A percentile compares a stretch with the other conserved stretches of the same genome.
Conservation (phyloP, 2,888 invertebrate genomes). For the Ophraella communa region DNA sequence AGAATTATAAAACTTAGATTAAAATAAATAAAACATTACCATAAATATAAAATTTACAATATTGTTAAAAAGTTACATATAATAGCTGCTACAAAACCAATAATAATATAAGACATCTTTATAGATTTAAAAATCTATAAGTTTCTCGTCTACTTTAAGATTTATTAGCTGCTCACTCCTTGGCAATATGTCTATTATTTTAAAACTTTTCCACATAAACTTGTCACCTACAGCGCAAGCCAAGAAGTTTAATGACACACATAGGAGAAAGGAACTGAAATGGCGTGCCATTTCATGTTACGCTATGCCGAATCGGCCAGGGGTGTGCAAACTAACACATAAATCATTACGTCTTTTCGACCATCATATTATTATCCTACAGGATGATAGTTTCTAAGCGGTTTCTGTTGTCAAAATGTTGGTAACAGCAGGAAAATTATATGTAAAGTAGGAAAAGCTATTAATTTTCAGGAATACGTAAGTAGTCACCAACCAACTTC, state of each 20-base stretch:
- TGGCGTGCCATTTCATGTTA: neutral
- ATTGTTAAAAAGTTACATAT: too few species aligned
- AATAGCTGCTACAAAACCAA: too few species aligned
- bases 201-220: constrained; percentile 18
- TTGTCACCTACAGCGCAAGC: constrained; percentile 16
- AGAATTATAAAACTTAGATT: too few species aligned
- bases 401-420: too few species aligned
- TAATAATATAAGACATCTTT: too few species aligned
- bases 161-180: constrained; percentile 12
- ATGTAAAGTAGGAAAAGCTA: too few species aligned
- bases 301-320: neutral
- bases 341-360: constrained; percentile 4
- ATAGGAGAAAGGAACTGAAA: constrained; percentile 6
- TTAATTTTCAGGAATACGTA: too few species aligned
- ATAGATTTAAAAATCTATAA: neutral
- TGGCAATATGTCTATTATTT: constrained; percentile 19
- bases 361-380: neutral
- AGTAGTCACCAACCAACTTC: too few species aligned
- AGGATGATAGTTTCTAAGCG: neutral
- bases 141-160: constrained; percentile 4
- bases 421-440: too few species aligned
- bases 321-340: constrained; percentile 14
- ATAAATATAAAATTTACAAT: too few species aligned
- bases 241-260: constrained; percentile 19
- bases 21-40: too few species aligned